These are phyloP conservation scores for Rhopalosiphum nymphaeae DNA, from an alignment of 2,888 invertebrate genomes.

Conservation along the genomic window DNA sequence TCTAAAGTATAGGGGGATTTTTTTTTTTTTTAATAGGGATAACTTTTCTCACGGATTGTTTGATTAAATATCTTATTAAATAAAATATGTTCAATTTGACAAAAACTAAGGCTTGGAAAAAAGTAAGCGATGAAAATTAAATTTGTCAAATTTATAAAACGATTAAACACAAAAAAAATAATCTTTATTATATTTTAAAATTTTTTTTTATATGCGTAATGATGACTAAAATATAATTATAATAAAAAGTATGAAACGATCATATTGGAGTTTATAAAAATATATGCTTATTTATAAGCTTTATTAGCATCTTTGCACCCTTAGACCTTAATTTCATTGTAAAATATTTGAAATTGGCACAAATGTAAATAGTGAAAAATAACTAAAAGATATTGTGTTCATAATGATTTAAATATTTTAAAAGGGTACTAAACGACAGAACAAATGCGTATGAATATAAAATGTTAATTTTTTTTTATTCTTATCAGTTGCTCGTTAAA, in stretches of 20 bases:
- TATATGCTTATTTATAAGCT: neutral
- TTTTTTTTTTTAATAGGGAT: conserved; percentile 33
- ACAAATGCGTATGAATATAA: neutral
- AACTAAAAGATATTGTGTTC: too few relatives aligned
- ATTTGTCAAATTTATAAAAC: neutral
- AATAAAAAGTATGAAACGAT: neutral
- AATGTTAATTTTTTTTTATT: neutral
- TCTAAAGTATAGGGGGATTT: conserved; percentile 47
- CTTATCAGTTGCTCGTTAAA: neutral
- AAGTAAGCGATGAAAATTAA: neutral
- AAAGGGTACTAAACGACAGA: neutral
- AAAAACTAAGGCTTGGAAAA: neutral
- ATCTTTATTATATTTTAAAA: neutral
- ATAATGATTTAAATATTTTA: neutral
- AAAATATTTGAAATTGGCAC: neutral
- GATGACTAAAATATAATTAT: neutral
- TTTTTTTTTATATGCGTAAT: neutral
- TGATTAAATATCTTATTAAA: neutral
- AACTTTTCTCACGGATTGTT: conserved; percentile 52
- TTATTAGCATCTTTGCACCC: neutral
- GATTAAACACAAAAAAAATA: neutral
- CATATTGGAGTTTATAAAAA: neutral
- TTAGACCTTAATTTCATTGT: neutral
- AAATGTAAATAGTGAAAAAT: neutral
- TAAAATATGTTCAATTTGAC: neutral